Conservation (phyloP, 1,140 invertebrate genomes). For the Drosophila pectinifera region DNA sequence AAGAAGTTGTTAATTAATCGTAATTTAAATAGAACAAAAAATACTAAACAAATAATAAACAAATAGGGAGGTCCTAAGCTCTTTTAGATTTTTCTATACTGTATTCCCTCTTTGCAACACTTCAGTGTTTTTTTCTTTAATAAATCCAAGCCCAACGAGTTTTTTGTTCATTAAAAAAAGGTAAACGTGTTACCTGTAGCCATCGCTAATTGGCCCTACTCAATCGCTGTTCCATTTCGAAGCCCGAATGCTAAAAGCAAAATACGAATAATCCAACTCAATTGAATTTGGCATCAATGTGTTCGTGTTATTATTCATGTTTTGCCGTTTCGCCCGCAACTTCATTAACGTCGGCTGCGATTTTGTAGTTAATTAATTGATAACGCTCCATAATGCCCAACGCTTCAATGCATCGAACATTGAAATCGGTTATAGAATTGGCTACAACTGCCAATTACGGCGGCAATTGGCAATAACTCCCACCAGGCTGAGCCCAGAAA, state of each 20-base stretch:
- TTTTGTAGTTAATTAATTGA: conserved; percentile 81
- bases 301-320: conserved; percentile 37
- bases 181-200: not conserved
- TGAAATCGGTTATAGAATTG: conserved; percentile 65
- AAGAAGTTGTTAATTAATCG: not conserved
- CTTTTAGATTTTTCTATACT: not conserved
- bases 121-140: too few species aligned
- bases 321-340: conserved; percentile 53
- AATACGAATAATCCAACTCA: conserved; percentile 39
- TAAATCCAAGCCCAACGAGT: not conserved
- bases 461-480: conserved; percentile 30
- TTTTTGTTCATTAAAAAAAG: conserved; percentile 2
- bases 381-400: conserved; percentile 56
- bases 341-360: conserved; percentile 71
- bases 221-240: conserved; percentile 17
- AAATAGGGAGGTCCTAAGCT: too few species aligned
- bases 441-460: conserved; percentile 74
- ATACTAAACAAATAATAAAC: not conserved
- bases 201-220: conserved; percentile 31
- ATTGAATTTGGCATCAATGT: conserved; percentile 29
- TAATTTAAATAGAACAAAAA: not conserved
- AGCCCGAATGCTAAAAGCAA: conserved; percentile 12
- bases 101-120: too few species aligned
- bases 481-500: conserved; percentile 9
- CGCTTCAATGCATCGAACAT: conserved; percentile 66